Conservation (phyloP, 2,113 vertebrate species). For the Plecotus auritus region DNA sequence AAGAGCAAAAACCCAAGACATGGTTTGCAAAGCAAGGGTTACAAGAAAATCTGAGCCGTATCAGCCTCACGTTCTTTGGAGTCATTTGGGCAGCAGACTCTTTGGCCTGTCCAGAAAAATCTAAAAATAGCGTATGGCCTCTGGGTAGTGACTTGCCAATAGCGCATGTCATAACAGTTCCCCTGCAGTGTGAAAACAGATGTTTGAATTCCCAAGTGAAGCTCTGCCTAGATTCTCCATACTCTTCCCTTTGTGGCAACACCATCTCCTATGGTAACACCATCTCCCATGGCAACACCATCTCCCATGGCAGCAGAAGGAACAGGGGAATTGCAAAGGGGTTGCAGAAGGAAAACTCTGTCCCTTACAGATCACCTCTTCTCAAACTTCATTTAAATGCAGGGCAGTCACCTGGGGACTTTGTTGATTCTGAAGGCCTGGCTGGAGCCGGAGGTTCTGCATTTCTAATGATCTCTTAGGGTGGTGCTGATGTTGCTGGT, state of each 20-base stretch:
- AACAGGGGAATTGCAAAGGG: neutral
- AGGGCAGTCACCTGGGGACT: neutral
- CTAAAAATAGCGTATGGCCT: slow-evolving; percentile 59
- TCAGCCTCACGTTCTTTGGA: slow-evolving; percentile 4
- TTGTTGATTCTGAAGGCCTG: neutral
- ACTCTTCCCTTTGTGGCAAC: neutral
- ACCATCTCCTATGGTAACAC: neutral
- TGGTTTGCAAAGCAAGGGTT: slow-evolving; percentile 11
- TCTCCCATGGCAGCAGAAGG: neutral
- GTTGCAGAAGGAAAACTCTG: neutral
- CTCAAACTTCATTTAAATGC: neutral
- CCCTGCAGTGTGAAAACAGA: slow-evolving; percentile 29
- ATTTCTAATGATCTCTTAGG: neutral
- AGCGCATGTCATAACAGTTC: slow-evolving; percentile 31
- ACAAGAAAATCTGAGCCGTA: slow-evolving; percentile 11
- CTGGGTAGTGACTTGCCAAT: slow-evolving; percentile 17
- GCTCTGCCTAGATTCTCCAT: neutral
- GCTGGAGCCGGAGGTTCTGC: neutral
- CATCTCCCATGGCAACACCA: too few relatives aligned
- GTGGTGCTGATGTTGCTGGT: neutral
- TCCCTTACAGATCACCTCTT: neutral
- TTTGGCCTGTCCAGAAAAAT: slow-evolving; percentile 23
- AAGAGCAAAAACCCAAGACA: neutral
- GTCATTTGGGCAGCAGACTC: neutral
- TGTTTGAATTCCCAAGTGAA: slow-evolving; percentile 34